Evolutionary conservation across 2,797 vertebrate genomes (phyloP).

Genomic region (Alectoris magna): DNA sequence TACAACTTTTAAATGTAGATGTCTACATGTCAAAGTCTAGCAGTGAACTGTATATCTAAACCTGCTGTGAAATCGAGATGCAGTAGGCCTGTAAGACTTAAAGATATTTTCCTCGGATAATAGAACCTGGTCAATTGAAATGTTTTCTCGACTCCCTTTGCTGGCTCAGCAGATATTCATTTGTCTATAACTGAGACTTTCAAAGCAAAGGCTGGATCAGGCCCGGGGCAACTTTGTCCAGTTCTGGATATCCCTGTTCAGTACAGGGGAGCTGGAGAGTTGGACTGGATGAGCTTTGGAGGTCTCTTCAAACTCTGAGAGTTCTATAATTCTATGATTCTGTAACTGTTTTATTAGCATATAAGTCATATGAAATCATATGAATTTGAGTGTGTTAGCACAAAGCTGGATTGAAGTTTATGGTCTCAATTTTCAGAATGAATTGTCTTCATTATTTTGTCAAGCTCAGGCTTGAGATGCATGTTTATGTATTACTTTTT

Average conservation of each 20-base stretch:
- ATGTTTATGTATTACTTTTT: fast-evolving
- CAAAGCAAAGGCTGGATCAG: too few species aligned
- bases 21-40: neutral
- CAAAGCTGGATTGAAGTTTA: neutral
- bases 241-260: too few species aligned
- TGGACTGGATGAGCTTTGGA: too few species aligned
- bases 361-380: neutral
- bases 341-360: neutral
- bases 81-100: neutral
- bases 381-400: neutral
- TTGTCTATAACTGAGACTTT: neutral
- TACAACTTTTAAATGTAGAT: neutral
- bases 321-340: neutral
- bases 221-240: too few species aligned
- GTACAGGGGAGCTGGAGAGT: too few species aligned
- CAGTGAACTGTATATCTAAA: neutral
- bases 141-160: neutral
- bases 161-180: neutral
- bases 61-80: neutral
- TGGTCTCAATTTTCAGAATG: neutral
- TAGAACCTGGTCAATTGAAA: neutral
- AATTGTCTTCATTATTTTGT: neutral
- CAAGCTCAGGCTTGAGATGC: neutral
- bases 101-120: neutral
- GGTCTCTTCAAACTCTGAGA: too few species aligned